These are phyloP conservation scores for Ceyx melanurus DNA, from an alignment of 2,113 vertebrate genomes.

Conservation along the genomic window DNA sequence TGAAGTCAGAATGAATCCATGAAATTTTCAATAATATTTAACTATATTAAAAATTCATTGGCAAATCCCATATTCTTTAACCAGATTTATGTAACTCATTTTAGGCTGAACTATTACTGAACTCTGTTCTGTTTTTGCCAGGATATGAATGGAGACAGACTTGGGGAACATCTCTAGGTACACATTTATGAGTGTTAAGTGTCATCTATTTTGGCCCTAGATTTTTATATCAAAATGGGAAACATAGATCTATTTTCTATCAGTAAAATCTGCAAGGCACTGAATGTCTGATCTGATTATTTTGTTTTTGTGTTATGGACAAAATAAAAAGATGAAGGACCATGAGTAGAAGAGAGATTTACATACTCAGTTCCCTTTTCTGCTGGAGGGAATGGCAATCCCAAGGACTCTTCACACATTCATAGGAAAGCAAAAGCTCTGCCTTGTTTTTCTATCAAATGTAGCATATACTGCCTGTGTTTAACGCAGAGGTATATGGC, in stretches of 20 bases:
- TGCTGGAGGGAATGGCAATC: not conserved
- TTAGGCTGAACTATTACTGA: constrained; percentile 28
- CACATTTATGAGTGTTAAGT: not conserved
- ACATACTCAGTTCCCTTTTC: not conserved
- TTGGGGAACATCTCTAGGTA: not conserved
- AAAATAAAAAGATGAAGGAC: not conserved
- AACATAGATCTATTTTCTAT: not conserved
- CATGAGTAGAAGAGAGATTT: not conserved
- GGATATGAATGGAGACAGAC: not conserved
- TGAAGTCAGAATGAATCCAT: not conserved
- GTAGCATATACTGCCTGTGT: not conserved
- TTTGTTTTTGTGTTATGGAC: not conserved
- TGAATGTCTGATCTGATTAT: not conserved
- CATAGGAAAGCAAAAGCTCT: not conserved
- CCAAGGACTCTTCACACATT: not conserved
- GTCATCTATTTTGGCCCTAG: not conserved
- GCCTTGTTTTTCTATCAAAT: not conserved
- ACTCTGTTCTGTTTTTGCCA: not conserved
- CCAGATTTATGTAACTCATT: not conserved
- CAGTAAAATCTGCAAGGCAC: not conserved
- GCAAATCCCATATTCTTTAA: not conserved
- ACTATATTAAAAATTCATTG: not conserved
- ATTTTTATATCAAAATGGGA: not conserved
- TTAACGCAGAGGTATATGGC: not conserved
- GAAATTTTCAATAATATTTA: not conserved